phyloP scores from a whole-genome alignment of 2,888 invertebrate genomes.

The Subacronicta megacephala region DNA sequence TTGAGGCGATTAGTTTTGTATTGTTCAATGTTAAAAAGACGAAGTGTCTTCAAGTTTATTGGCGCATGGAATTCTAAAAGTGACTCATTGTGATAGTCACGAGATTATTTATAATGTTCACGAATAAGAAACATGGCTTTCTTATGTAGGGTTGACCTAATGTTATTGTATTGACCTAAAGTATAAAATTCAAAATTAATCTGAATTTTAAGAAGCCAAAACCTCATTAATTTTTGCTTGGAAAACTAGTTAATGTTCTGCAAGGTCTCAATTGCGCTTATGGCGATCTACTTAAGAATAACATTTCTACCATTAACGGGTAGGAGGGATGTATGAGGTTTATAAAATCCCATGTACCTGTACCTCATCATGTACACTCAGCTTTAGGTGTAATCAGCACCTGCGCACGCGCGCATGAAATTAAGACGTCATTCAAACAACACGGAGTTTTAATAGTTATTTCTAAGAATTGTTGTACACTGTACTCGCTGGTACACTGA shows the following conservation, averaged over 20 bases:
- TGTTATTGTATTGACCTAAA: no score
- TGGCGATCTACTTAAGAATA: no score
- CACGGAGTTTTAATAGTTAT: slow-evolving; percentile 55
- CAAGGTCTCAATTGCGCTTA: no score
- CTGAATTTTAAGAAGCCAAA: no score
- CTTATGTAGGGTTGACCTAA: no score
- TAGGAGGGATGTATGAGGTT: no score
- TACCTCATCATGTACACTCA: slow-evolving; percentile 23
- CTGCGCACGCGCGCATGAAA: slow-evolving; percentile 52
- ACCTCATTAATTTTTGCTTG: no score
- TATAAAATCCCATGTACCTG: neutral
- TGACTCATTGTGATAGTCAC: slow-evolving; percentile 6
- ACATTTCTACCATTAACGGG: no score
- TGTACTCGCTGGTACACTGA: slow-evolving; percentile 16
- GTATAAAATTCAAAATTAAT: no score
- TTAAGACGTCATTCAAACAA: slow-evolving; percentile 63
- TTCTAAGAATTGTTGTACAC: slow-evolving; percentile 56
- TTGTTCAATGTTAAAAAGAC: slow-evolving; percentile 33
- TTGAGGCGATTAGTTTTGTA: slow-evolving; percentile 38
- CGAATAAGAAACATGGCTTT: no score
- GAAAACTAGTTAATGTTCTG: no score
- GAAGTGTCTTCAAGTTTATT: slow-evolving; percentile 36
- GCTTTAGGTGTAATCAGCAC: slow-evolving; percentile 41
- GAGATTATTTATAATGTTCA: no score
- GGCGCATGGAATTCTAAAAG: slow-evolving; percentile 3